phyloP scores from a whole-genome alignment of 1,140 invertebrate species.

The Drosophila littoralis region DNA sequence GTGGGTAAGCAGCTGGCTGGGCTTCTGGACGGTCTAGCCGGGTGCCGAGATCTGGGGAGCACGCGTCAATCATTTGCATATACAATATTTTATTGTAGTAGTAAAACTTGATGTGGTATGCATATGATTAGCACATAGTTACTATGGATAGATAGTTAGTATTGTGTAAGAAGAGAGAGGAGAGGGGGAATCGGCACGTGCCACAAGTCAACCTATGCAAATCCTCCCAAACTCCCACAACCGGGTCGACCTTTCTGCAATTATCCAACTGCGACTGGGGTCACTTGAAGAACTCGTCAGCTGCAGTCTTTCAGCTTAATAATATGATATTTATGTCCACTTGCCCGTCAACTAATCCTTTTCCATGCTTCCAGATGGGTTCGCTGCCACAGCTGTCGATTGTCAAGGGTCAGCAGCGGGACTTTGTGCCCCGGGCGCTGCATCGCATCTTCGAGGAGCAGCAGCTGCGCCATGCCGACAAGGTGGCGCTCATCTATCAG shows the following conservation, averaged over 20 bases:
- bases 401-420: conserved; percentile 86
- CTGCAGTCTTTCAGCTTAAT: too few species aligned
- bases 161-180: conserved; percentile 24
- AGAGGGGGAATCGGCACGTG: too few species aligned
- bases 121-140: conserved; percentile 38
- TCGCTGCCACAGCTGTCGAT: conserved; percentile 88
- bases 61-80: conserved; percentile 23
- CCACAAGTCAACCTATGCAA: too few species aligned
- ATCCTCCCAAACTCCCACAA: too few species aligned
- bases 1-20: too few species aligned
- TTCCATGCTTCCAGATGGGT: conserved; percentile 85
- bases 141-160: neutral
- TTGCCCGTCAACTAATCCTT: neutral
- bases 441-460: conserved; percentile 86
- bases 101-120: conserved; percentile 7
- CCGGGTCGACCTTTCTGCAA: too few species aligned
- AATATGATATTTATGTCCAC: too few species aligned
- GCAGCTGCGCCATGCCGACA: conserved; percentile 80
- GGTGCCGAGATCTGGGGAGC: neutral
- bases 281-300: too few species aligned
- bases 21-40: too few species aligned
- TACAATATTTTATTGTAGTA: neutral
- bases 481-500: conserved; percentile 86
- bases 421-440: conserved; percentile 84
- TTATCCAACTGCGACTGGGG: too few species aligned